Percentiles rank a stretch among this genome's conserved stretches.
Evolutionary conservation across 2,113 vertebrate genomes (phyloP).

Genomic region (Passer domesticus): DNA sequence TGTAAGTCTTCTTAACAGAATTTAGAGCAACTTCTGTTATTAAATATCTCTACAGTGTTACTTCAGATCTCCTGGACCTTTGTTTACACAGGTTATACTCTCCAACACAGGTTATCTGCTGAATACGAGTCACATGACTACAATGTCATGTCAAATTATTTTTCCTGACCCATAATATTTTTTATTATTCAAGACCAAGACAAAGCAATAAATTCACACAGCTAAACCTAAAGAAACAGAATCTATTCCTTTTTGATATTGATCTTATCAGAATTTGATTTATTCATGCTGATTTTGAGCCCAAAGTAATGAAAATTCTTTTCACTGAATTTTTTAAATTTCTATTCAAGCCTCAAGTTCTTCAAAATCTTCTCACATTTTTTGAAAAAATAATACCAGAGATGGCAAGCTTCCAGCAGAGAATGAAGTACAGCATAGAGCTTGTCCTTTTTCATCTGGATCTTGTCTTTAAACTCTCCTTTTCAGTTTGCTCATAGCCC

Average conservation of each 20-base stretch:
- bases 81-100: not conserved
- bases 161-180: not conserved
- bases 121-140: not conserved
- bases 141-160: not conserved
- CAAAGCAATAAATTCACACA: not conserved
- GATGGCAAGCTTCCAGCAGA: not conserved
- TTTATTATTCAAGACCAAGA: not conserved
- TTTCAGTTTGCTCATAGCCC: not conserved
- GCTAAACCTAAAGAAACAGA: not conserved
- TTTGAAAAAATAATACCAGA: not conserved
- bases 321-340: not conserved
- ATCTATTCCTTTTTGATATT: not conserved
- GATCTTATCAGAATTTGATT: not conserved
- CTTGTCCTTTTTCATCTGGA: not conserved
- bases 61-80: not conserved
- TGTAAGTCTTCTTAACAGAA: not conserved
- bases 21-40: not conserved
- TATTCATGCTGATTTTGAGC: not conserved
- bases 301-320: not conserved
- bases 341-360: not conserved
- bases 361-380: not conserved
- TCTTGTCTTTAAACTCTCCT: not conserved
- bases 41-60: not conserved
- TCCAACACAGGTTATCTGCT: not conserved
- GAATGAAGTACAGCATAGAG: not conserved